A percentile compares a stretch with the other conserved stretches of the same genome.
Conservation (phyloP, 2,797 vertebrate species). For the Argentina silus region DNA sequence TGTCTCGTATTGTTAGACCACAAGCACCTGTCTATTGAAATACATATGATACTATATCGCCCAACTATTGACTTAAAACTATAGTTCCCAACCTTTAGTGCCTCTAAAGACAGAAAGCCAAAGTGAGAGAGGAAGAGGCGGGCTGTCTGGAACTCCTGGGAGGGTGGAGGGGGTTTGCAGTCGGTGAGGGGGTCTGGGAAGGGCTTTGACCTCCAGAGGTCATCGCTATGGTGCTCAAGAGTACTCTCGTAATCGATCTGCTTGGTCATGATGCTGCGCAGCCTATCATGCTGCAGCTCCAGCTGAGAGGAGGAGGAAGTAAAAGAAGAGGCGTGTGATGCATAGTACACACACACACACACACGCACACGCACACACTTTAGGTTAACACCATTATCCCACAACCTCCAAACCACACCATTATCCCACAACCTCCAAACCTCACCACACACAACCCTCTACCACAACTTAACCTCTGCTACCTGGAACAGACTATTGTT, state of each 20-base stretch:
- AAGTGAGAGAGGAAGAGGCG: constrained; percentile 96
- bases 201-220: constrained; percentile 83
- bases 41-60: not conserved
- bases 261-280: constrained; percentile 88
- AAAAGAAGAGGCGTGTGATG: not conserved
- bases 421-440: not conserved
- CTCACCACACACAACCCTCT: not conserved
- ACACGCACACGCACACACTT: constrained; percentile 10
- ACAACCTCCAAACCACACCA: no score
- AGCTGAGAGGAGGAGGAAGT: constrained; percentile 75
- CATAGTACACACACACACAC: not conserved
- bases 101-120: constrained; percentile 93
- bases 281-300: constrained; percentile 89
- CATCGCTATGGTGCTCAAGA: constrained; percentile 87
- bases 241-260: constrained; percentile 89
- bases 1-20: no score
- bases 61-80: constrained; percentile 3
- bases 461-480: not conserved
- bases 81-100: constrained; percentile 83
- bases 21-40: not conserved
- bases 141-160: constrained; percentile 96
- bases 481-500: not conserved
- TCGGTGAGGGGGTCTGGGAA: constrained; percentile 90
- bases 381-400: not conserved
- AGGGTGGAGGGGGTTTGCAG: constrained; percentile 88